Conservation (phyloP, 2,797 vertebrate species). For the Macropodus opercularis region DNA sequence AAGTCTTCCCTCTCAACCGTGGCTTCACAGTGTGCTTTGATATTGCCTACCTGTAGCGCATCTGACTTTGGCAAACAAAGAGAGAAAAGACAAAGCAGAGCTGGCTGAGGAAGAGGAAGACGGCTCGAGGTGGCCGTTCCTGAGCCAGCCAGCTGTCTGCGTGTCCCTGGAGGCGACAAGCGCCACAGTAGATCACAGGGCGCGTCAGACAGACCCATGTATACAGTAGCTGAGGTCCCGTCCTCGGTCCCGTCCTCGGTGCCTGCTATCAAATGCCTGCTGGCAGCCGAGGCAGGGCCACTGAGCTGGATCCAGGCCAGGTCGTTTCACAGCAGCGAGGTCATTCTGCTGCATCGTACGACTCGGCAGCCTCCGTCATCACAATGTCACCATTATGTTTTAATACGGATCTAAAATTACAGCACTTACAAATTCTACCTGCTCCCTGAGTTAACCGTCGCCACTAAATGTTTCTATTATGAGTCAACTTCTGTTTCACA, state of each 20-base stretch:
- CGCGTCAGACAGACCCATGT: slow-evolving; percentile 24
- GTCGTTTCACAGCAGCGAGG: slow-evolving; percentile 37
- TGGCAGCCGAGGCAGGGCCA: slow-evolving; percentile 60
- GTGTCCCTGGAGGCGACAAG: slow-evolving; percentile 56
- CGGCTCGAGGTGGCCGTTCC: slow-evolving; percentile 24
- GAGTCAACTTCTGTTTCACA: neutral
- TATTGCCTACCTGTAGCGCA: slow-evolving; percentile 41
- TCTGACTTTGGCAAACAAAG: slow-evolving; percentile 19
- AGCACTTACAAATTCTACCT: slow-evolving; percentile 2
- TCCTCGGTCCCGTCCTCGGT: slow-evolving; percentile 49
- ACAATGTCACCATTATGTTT: slow-evolving; percentile 27
- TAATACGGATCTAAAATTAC: slow-evolving; percentile 23
- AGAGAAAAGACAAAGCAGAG: slow-evolving; percentile 18
- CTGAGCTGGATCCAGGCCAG: slow-evolving; percentile 51
- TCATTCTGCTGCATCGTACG: slow-evolving; percentile 37
- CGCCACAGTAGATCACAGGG: slow-evolving; percentile 49
- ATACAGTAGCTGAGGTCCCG: slow-evolving; percentile 36
- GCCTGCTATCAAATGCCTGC: slow-evolving; percentile 52
- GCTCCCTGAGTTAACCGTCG: neutral
- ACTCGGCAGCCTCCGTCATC: slow-evolving; percentile 20
- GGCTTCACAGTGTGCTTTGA: slow-evolving; percentile 33
- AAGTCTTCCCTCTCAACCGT: slow-evolving; percentile 11
- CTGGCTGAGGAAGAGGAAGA: slow-evolving; percentile 33
- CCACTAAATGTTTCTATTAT: neutral
- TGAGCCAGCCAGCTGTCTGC: slow-evolving; percentile 57